Conservation (phyloP, 1,140 invertebrate genomes). For the Drosophila repletoides region DNA sequence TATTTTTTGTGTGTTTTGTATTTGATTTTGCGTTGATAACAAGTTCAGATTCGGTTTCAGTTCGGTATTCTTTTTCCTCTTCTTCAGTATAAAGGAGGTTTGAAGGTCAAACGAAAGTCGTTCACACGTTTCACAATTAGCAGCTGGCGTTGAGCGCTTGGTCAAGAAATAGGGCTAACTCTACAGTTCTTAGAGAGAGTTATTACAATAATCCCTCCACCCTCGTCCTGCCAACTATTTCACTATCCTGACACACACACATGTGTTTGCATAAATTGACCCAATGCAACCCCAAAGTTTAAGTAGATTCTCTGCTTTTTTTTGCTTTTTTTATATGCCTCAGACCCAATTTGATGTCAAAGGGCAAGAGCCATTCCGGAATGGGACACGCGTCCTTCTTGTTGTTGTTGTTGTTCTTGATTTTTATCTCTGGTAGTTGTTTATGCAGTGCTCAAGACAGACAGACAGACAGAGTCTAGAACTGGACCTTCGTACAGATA, state of each 20-base stretch:
- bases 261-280: slow-evolving; percentile 43
- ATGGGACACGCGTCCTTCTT: slow-evolving; percentile 63
- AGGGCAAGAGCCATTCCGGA: slow-evolving; percentile 41
- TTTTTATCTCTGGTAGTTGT: slow-evolving; percentile 42
- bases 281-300: slow-evolving; percentile 35
- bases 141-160: slow-evolving; percentile 60
- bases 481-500: too few relatives aligned
- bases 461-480: not conserved
- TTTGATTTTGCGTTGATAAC: slow-evolving; percentile 63
- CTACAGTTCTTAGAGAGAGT: slow-evolving; percentile 4
- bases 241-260: not conserved
- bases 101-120: slow-evolving; percentile 69
- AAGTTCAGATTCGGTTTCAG: slow-evolving; percentile 56
- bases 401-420: slow-evolving; percentile 14
- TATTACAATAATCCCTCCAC: not conserved
- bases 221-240: not conserved
- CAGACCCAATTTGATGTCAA: slow-evolving; percentile 30
- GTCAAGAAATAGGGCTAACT: not conserved
- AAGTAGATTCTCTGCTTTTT: slow-evolving; percentile 4
- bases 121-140: slow-evolving; percentile 79
- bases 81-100: not conserved
- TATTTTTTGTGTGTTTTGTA: slow-evolving; percentile 46
- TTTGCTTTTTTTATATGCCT: slow-evolving; percentile 10
- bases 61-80: too few relatives aligned
- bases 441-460: slow-evolving; percentile 50